Percentiles rank a stretch among this genome's conserved stretches.
Conservation (phyloP, 1,140 invertebrate genomes). For the Conus ventricosus region DNA sequence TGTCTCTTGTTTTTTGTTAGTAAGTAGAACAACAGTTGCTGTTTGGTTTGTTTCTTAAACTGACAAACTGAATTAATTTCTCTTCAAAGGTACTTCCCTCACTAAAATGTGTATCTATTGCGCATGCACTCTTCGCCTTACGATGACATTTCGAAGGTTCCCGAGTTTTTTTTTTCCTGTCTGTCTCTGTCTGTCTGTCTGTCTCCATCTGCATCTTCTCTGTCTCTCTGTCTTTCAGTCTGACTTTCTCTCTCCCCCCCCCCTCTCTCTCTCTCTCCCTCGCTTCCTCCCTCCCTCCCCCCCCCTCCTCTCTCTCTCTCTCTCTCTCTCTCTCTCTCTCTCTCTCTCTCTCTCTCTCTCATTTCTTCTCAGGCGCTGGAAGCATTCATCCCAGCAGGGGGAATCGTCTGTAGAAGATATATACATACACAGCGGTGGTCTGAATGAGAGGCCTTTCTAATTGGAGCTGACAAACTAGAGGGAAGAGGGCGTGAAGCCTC, state of each 20-base stretch:
- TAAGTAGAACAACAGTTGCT: no score
- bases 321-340: background rate
- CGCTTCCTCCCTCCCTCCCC: background rate
- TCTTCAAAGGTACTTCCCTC: no score
- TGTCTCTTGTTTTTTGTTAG: no score
- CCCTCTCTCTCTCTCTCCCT: background rate
- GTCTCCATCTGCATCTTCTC: no score
- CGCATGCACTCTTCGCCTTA: no score
- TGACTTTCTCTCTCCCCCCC: no score
- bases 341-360: background rate
- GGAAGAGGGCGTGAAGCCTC: background rate
- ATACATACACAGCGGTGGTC: background rate
- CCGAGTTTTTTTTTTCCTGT: no score
- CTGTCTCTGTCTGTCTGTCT: no score
- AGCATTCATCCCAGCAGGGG: background rate
- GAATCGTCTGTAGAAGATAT: background rate
- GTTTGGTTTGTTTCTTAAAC: no score
- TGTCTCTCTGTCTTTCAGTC: background rate
- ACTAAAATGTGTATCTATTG: no score
- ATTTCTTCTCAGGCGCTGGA: background rate
- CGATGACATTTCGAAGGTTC: no score
- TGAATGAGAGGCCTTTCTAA: background rate
- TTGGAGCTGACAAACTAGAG: conserved; percentile 3
- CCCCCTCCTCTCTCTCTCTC: background rate
- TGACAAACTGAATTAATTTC: no score